Evolutionary conservation across 2,797 vertebrate species (phyloP), one percentile per base, ranked within the genome.

Genomic region (Molossus alvarezi): DNA sequence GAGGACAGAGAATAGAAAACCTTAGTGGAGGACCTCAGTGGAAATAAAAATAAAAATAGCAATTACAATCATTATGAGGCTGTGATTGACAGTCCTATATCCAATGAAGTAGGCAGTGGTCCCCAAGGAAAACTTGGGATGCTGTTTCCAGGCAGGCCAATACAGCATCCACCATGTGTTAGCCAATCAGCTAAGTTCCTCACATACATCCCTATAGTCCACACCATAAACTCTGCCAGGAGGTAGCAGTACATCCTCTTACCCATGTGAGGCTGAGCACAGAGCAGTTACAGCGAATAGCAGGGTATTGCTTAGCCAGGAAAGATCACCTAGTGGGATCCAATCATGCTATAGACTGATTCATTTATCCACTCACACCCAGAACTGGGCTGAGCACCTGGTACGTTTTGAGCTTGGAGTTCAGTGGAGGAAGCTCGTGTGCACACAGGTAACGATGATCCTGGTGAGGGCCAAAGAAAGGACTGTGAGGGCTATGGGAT

Each of bases 11-110:
- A 53, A 57, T 41, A 13, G 67, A 83, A 82, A 58, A 60, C 29
- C 21, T 8, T 21, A 25, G 29, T 41, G 37, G 72, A 67, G 21
- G 67, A 64, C 37, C 25, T 77, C 12, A 1, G n/a, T 71, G 73
- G 62, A 96, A 79, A 90, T 20, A 60, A 53, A 93, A 71, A 53
- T 23, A 55, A 73, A 58, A 62, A 7, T 18, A 37, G 37, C 41
- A 29, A 12, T 41, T 13, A 0, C 0, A 2, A 55, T 25, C 51
- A 25, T 79, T 11, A 6, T 23, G 71, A 75, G 5, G 17, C 41
- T 69, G 25, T 72, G 57, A 67, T 0, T 23, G 55, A 71, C 80
- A 79, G 41, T 72, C n/a, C 37, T 17, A 1, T 20, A 53, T 55
- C 62, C 55, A 55, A 6, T 17, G 45, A 75, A 21, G 5, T 25